Evolutionary conservation across 2,113 vertebrate genomes (phyloP).

Genomic region (Phasianus colchicus): DNA sequence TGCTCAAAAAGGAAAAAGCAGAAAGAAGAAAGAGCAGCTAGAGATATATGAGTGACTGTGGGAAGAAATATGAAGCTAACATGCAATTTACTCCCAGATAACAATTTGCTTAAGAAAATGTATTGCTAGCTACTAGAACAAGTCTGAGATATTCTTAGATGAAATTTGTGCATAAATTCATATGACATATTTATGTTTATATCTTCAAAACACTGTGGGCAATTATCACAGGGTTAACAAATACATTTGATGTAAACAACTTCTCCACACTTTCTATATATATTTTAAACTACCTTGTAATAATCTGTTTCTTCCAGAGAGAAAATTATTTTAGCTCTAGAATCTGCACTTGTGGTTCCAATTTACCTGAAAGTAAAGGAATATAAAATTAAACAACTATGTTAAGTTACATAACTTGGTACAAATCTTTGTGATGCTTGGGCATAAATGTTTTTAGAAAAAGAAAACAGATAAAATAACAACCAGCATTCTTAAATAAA

Average conservation of each 20-base stretch:
- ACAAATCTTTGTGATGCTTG: background rate
- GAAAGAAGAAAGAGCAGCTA: slow-evolving; percentile 45
- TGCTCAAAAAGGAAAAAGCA: slow-evolving; percentile 54
- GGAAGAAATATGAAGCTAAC: slow-evolving; percentile 57
- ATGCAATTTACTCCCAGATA: slow-evolving; percentile 57
- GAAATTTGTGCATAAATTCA: slow-evolving; percentile 50
- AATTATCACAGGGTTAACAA: slow-evolving; percentile 64
- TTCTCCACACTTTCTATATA: background rate
- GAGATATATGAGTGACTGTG: slow-evolving; percentile 13
- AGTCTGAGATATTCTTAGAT: slow-evolving; percentile 23
- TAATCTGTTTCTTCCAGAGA: slow-evolving; percentile 32
- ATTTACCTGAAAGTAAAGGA: background rate
- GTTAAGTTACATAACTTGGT: background rate
- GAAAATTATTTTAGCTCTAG: slow-evolving; percentile 32
- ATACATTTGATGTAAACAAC: slow-evolving; percentile 49
- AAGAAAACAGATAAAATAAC: background rate
- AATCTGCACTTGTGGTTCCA: slow-evolving; percentile 3
- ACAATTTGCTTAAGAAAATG: slow-evolving; percentile 66
- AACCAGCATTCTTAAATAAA: background rate
- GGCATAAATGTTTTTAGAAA: background rate
- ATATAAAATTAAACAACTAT: background rate
- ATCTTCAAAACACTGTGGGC: slow-evolving; percentile 49
- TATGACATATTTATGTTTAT: slow-evolving; percentile 33
- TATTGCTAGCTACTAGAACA: slow-evolving; percentile 58
- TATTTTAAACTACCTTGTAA: slow-evolving; percentile 48